A percentile compares a stretch with the other conserved stretches of the same genome.
Conservation (phyloP, 2,797 vertebrate species). For the Danio aesculapii region DNA sequence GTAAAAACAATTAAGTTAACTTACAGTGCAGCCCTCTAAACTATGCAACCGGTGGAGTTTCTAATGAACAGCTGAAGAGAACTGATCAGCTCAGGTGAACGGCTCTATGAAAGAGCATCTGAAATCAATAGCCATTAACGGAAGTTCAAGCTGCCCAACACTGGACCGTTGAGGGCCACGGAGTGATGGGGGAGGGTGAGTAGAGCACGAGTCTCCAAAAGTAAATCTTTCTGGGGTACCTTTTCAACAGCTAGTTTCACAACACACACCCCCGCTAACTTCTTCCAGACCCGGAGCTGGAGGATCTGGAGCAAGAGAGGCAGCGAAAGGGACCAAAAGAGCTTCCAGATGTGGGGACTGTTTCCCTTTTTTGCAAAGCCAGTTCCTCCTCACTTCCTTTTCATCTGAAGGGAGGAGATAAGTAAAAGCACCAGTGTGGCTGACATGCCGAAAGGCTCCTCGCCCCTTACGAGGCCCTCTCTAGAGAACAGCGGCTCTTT, state of each 20-base stretch:
- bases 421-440: slow-evolving; percentile 62
- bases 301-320: slow-evolving; percentile 64
- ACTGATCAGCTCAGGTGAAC: slow-evolving; percentile 44
- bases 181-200: slow-evolving; percentile 45
- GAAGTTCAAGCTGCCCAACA: slow-evolving; percentile 58
- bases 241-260: slow-evolving; percentile 71
- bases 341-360: slow-evolving; percentile 78
- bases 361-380: slow-evolving; percentile 73
- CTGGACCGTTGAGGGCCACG: slow-evolving; percentile 53
- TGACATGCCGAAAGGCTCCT: slow-evolving; percentile 38
- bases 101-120: slow-evolving; percentile 56
- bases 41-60: neutral
- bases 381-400: slow-evolving; percentile 75
- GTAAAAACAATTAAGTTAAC: too few relatives aligned
- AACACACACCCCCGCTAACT: slow-evolving; percentile 68
- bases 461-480: slow-evolving; percentile 30
- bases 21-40: too few relatives aligned
- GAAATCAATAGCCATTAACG: slow-evolving; percentile 62
- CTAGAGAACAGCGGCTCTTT: slow-evolving; percentile 39
- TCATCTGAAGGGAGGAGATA: slow-evolving; percentile 63
- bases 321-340: slow-evolving; percentile 70
- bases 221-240: slow-evolving; percentile 70
- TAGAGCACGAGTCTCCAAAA: slow-evolving; percentile 59
- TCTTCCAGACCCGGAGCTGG: slow-evolving; percentile 69
- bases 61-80: slow-evolving; percentile 46